These are phyloP conservation scores for Parnassius mnemosyne DNA, from an alignment of 2,888 invertebrate genomes.

Conservation along the genomic window DNA sequence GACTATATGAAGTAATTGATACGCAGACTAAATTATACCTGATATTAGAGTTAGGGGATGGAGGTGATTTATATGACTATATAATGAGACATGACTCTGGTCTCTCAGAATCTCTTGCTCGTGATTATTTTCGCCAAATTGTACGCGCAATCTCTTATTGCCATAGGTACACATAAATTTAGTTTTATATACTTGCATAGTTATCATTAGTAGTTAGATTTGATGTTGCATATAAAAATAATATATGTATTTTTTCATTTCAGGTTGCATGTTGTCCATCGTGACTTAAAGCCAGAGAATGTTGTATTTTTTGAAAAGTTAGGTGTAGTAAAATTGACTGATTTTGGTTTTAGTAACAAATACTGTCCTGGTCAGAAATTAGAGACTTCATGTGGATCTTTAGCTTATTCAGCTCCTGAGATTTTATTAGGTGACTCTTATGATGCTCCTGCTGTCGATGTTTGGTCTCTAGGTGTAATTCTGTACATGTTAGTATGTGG, in stretches of 20 bases:
- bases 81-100: conserved; percentile 97
- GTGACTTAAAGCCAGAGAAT: conserved; percentile 99
- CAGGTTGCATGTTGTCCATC: conserved; percentile 84
- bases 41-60: conserved; percentile 98
- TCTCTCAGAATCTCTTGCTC: conserved; percentile 89
- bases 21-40: conserved; percentile 98
- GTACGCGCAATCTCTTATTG: conserved; percentile 98
- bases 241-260: conserved; percentile 35
- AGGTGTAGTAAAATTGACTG: conserved; percentile 98
- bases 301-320: conserved; percentile 99
- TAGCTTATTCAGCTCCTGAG: conserved; percentile 99
- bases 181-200: conserved; percentile 6
- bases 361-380: conserved; percentile 97
- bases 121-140: conserved; percentile 97
- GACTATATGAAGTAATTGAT: conserved; percentile 99
- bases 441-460: conserved; percentile 99
- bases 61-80: conserved; percentile 99
- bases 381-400: conserved; percentile 98
- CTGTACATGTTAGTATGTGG: conserved; percentile 99
- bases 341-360: conserved; percentile 98
- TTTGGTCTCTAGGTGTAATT: conserved; percentile 99
- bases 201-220: conserved; percentile 4
- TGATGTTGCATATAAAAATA: neutral
- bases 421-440: conserved; percentile 99
- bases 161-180: conserved; percentile 86